Evolutionary conservation across 2,797 vertebrate genomes (phyloP), one percentile per base, ranked within the genome.

Genomic region (Leptatherina wallacei): DNA sequence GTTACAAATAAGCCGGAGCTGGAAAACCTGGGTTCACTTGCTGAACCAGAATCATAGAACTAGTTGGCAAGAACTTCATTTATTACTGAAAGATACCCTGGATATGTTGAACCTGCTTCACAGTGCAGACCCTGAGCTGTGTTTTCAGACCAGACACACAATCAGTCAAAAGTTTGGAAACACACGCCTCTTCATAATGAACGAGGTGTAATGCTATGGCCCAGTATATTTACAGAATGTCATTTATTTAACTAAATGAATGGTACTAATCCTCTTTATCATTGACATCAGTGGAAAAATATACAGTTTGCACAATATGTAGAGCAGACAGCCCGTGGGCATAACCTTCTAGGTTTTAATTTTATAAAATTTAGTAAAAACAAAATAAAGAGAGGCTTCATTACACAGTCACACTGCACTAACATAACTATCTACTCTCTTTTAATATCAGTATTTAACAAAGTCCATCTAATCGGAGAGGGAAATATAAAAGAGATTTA

Each of bases 391-490:
- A 55, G 27, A 29, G 52, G 24, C 22, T 55, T 7, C 12, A 63
- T 32, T 51, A 6, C 22, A 24, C 30, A 36, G 2, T 36, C 2
- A 68, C 33, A 67, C 70, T 62, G 11, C 82, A 49, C 33, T 40
- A 29, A 58, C 9, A 58, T 61, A 11, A 56, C 35, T 55, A 20
- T 74, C 36, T 70, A 38, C 22, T 74, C 16, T 3, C 57, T 81
- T 78, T 81, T 88, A 29, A 66, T 67, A 8, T 71, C 87, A 92
- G 89, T 91, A 83, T 93, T 93, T 75, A 83, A 69, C 76, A 33
- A 56, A 71, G 38, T 70, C 51, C 16, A 51, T 49, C 3, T 54
- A 49, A 72, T 54, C 27, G 32, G 13, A 52, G 24, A 29, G 42
- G 49, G n/a, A 73, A 54, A 42, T 5, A 3, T 29, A 7, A 12